Evolutionary conservation across 2,797 vertebrate species (phyloP).

Genomic region (Pygocentrus nattereri): DNA sequence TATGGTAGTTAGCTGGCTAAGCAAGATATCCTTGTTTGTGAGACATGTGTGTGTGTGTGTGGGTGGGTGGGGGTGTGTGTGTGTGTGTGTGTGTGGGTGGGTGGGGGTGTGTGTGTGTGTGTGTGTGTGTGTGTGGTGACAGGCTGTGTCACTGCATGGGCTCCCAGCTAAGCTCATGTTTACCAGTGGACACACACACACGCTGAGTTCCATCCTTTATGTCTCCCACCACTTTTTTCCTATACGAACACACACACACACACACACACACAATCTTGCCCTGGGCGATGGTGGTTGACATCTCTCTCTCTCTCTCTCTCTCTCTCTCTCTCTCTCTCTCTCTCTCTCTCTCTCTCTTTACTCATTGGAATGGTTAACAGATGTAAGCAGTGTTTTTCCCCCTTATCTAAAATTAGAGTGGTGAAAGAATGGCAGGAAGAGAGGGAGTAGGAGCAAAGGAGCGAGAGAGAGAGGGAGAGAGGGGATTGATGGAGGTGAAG

Average conservation of each 20-base stretch:
- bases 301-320: neutral
- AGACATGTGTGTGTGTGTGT: conserved; percentile 32
- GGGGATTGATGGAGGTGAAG: conserved; percentile 62
- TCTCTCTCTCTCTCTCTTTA: neutral
- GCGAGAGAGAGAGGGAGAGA: conserved; percentile 59
- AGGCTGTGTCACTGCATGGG: conserved; percentile 76
- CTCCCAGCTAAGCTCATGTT: conserved; percentile 71
- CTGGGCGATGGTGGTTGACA: conserved; percentile 1
- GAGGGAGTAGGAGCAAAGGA: conserved; percentile 43
- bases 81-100: conserved; percentile 6
- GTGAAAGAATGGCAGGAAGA: conserved; percentile 84
- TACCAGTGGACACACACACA: conserved; percentile 65
- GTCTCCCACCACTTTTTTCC: conserved; percentile 32
- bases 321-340: neutral
- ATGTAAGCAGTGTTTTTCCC: conserved; percentile 75
- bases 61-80: too few relatives aligned
- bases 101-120: conserved; percentile 13
- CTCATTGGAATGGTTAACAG: conserved; percentile 70
- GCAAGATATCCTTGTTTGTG: neutral
- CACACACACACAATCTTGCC: neutral
- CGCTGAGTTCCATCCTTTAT: conserved; percentile 67
- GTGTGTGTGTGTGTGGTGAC: conserved; percentile 60
- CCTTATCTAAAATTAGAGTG: conserved; percentile 80
- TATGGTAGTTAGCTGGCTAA: too few relatives aligned
- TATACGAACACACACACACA: neutral